Conservation (phyloP, 2,888 invertebrate genomes). For the Hyposoter didymator region DNA sequence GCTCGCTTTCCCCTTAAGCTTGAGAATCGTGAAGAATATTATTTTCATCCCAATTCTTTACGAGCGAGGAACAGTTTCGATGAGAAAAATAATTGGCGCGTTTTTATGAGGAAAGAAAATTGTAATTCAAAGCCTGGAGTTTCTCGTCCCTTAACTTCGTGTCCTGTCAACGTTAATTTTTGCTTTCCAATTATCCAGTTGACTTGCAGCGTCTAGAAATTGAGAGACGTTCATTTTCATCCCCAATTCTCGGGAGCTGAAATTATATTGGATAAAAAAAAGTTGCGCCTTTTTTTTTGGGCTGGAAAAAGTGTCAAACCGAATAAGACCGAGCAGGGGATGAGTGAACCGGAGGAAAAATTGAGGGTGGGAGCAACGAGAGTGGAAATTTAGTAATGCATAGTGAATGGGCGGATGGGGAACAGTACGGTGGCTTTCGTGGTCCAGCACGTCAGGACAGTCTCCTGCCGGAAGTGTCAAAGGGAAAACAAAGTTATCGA, state of each 20-base stretch:
- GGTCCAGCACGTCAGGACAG: background rate
- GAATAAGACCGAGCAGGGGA: background rate
- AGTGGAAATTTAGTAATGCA: constrained; percentile 14
- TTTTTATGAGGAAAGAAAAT: background rate
- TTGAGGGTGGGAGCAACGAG: background rate
- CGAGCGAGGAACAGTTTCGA: background rate
- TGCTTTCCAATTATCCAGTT: background rate
- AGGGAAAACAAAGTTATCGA: constrained; percentile 52
- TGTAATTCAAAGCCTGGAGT: background rate
- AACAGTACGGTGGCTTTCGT: constrained; percentile 33
- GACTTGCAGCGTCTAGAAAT: background rate
- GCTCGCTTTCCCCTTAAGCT: background rate
- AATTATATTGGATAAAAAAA: background rate
- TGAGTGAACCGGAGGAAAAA: background rate
- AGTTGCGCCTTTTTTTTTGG: background rate
- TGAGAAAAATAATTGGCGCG: background rate
- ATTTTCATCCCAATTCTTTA: background rate
- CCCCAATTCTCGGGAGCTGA: background rate
- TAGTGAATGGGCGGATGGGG: constrained; percentile 4
- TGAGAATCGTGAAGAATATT: background rate
- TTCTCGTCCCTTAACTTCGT: background rate
- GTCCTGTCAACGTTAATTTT: background rate
- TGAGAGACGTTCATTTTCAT: background rate
- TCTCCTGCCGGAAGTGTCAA: constrained; percentile 57
- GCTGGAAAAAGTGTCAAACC: background rate